Evolutionary conservation across 2,888 invertebrate genomes (phyloP).

Genomic region (Anthrax anthrax): DNA sequence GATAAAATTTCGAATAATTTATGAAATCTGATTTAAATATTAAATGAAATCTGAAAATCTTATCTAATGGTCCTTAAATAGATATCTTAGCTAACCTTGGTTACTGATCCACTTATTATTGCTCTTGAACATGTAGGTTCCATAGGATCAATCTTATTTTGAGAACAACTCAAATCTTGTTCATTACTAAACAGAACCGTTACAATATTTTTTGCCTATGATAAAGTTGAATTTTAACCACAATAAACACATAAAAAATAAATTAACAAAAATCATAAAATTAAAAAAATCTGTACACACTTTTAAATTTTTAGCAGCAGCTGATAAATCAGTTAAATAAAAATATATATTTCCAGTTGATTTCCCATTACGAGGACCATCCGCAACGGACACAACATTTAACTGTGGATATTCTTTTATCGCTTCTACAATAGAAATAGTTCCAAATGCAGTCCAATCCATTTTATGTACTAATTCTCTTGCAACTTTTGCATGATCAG

Average conservation of each 20-base stretch:
- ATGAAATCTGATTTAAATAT: background rate
- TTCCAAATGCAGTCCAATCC: constrained; percentile 30
- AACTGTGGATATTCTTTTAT: constrained; percentile 31
- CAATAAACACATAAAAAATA: background rate
- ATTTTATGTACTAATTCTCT: constrained; percentile 27
- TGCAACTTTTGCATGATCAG: constrained; percentile 29
- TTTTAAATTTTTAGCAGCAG: constrained; percentile 27
- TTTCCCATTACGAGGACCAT: constrained; percentile 17
- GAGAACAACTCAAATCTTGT: constrained; percentile 23
- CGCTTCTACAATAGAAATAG: constrained; percentile 23
- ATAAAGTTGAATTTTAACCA: constrained; percentile 4
- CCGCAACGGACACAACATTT: constrained; percentile 31
- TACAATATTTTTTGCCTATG: constrained; percentile 24
- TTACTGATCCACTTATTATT: constrained; percentile 27
- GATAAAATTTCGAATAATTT: too few relatives aligned
- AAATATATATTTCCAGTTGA: constrained; percentile 31
- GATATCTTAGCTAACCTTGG: constrained; percentile 2
- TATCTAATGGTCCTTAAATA: background rate
- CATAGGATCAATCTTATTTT: constrained; percentile 27
- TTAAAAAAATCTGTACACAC: background rate
- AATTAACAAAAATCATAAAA: background rate
- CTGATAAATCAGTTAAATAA: constrained; percentile 30
- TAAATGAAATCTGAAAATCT: background rate
- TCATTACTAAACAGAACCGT: constrained; percentile 27
- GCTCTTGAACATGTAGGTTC: constrained; percentile 28